Base-by-base conservation (phyloP, 2,113 vertebrate genomes). In the Bubo scandiacus region DNA sequence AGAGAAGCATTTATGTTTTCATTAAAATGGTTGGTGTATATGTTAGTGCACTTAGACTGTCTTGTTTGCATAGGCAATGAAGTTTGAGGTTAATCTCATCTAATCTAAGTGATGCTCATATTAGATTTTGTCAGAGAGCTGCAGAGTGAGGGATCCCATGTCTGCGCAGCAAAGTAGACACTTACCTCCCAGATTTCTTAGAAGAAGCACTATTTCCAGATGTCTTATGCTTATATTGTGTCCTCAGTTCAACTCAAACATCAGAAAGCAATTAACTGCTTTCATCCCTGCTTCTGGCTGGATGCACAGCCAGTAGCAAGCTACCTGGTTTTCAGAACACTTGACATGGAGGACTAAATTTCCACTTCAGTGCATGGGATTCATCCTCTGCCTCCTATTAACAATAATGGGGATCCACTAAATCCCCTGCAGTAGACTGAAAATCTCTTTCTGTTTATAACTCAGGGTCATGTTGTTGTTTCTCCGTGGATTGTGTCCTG, bases 371-470 rank as follows among this genome's bases (percentile, higher is more conserved):
- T 78, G 38, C 1, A 0, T 85, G 74, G 82, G 55, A 87, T 90
- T 92, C 93, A 79, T 58, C 29, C 32, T 62, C 62, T 89, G 49
- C 68, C 49, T 94, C 62, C 75, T 86, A 51, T 52, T 79, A 70
- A 30, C 32, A 32, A 66, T 90, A 95, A 90, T 70, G 84, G 81
- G 51, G 87, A 95, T 95, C 86, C 63, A 62, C 85, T 82, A 93
- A 94, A 96, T 94, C 95, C 73, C 43, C 72, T 79, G 42, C 70
- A 91, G 79, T n/a, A 87, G 79, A 66, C 2, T 73, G 72, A 81
- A 96, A 95, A 95, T 95, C 83, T 94, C 80, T 94, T 91, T 58
- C 92, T 88, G 38, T 90, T 72, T 95, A 72, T 88, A 87, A 77
- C 83, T 45, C 63, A 32, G 84, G 72, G 65, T 90, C 54, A 90